phyloP scores from a whole-genome alignment of 2,113 vertebrate species.

The Sminthopsis crassicaudata region DNA sequence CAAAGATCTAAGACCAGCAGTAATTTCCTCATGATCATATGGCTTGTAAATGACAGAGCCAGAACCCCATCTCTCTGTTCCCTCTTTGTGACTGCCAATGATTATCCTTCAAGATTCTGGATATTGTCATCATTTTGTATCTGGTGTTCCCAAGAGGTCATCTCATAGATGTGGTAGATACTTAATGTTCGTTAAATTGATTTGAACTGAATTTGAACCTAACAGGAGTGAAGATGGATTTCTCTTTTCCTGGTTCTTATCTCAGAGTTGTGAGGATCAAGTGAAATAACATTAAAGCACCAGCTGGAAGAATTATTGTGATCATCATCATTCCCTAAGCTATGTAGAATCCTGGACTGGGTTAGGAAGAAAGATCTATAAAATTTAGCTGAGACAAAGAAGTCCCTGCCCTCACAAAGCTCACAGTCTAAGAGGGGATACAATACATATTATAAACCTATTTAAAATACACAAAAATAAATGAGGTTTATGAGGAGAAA shows the following conservation, averaged over 20 bases:
- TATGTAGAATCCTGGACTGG: background rate
- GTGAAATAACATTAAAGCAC: background rate
- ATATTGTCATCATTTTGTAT: background rate
- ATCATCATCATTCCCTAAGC: background rate
- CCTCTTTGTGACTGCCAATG: background rate
- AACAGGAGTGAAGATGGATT: background rate
- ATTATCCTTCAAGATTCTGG: background rate
- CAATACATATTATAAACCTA: background rate
- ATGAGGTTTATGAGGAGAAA: background rate
- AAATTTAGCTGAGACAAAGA: background rate
- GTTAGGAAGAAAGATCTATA: background rate
- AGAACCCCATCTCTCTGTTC: background rate
- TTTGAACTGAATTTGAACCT: constrained; percentile 6
- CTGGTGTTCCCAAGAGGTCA: background rate
- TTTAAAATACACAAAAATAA: background rate
- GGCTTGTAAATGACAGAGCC: background rate
- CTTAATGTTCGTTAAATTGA: background rate
- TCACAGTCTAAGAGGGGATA: background rate
- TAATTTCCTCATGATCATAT: background rate
- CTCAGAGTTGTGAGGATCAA: background rate
- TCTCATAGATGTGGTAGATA: background rate
- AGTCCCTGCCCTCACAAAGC: background rate
- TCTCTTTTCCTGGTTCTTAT: background rate
- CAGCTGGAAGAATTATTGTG: background rate
- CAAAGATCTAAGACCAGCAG: background rate